Conservation (phyloP, 2,113 vertebrate species). For the Cochlearius cochlearius region DNA sequence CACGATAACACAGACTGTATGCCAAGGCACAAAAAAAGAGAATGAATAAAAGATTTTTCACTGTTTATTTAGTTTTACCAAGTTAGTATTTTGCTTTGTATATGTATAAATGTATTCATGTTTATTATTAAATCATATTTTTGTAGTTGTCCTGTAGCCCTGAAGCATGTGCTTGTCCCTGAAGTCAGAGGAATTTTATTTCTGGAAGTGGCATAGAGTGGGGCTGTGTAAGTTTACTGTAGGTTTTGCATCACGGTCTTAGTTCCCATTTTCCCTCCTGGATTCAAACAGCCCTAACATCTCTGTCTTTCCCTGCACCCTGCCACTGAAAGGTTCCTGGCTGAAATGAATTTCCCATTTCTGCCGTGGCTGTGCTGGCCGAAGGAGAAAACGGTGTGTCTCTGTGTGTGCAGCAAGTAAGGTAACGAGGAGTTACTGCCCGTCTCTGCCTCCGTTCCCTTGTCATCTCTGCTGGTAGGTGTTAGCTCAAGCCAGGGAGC, state of each 20-base stretch:
- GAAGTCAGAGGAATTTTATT: neutral
- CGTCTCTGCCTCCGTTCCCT: neutral
- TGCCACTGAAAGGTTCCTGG: neutral
- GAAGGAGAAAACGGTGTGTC: neutral
- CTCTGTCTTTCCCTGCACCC: accelerated
- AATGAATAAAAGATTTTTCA: slow-evolving; percentile 17
- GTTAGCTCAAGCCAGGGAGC: neutral
- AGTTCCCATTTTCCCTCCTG: neutral
- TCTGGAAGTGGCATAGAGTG: neutral
- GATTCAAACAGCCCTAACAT: neutral
- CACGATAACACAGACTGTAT: neutral
- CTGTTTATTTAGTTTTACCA: slow-evolving; percentile 3
- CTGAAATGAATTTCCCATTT: neutral
- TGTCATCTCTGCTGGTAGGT: neutral
- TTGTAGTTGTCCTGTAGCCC: neutral
- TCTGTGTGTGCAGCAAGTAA: neutral
- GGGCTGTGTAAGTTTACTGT: neutral
- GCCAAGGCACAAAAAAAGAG: neutral
- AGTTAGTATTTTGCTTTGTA: neutral
- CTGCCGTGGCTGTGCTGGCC: neutral
- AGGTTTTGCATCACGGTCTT: neutral
- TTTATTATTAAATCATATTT: neutral
- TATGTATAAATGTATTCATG: neutral
- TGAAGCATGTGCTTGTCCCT: neutral
- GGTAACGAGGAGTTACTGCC: neutral